These are phyloP conservation scores for Laticauda colubrina DNA, from an alignment of 2,113 vertebrate genomes.

Conservation along the genomic window DNA sequence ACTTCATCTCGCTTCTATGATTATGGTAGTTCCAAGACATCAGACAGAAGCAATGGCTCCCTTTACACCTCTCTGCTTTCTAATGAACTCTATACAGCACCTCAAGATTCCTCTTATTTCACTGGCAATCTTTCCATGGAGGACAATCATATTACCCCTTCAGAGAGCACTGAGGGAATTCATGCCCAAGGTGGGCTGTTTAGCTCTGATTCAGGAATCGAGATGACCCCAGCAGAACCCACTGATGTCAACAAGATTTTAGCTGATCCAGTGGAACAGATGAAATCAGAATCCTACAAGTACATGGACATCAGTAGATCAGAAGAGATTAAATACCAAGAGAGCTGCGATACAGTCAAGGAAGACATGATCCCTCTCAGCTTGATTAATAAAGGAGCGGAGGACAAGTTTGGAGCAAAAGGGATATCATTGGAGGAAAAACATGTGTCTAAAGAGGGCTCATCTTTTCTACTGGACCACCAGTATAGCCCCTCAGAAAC, in stretches of 20 bases:
- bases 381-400: constrained; percentile 53
- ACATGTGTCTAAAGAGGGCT: constrained; percentile 63
- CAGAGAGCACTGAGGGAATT: constrained; percentile 67
- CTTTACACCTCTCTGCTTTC: constrained; percentile 93
- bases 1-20: constrained; percentile 56
- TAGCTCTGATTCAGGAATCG: constrained; percentile 84
- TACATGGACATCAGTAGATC: constrained; percentile 93
- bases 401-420: constrained; percentile 59
- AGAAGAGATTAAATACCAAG: constrained; percentile 72
- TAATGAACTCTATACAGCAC: constrained; percentile 71
- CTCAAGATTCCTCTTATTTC: constrained; percentile 79
- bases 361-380: constrained; percentile 66
- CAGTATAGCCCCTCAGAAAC: constrained; percentile 63
- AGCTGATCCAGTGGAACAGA: constrained; percentile 72
- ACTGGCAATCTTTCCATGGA: constrained; percentile 78
- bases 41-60: constrained; percentile 74
- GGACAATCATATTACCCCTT: constrained; percentile 55
- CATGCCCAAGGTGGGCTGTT: constrained; percentile 77
- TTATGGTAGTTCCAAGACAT: constrained; percentile 63
- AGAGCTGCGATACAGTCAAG: constrained; percentile 49
- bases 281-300: constrained; percentile 88
- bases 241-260: constrained; percentile 79
- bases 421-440: constrained; percentile 29
- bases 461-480: constrained; percentile 66
- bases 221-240: constrained; percentile 84